These are phyloP conservation scores for Ceyx melanurus DNA, from an alignment of 2,113 vertebrate species.

Conservation along the genomic window DNA sequence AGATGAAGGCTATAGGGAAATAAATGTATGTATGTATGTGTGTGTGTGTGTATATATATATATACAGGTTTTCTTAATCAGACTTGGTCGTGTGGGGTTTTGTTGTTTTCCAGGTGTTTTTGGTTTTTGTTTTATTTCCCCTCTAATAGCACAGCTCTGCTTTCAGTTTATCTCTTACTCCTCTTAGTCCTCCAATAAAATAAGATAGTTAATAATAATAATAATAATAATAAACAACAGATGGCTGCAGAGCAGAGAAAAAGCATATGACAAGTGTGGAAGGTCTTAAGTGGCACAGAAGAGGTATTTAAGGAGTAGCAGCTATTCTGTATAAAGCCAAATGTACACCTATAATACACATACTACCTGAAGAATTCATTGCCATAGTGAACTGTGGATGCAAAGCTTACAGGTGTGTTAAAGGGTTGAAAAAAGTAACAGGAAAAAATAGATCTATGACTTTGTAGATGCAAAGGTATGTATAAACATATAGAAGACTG, in stretches of 20 bases:
- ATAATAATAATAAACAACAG: no score
- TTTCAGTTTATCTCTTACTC: neutral
- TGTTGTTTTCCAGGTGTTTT: no score
- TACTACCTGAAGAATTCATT: neutral
- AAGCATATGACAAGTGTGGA: neutral
- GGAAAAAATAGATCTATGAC: neutral
- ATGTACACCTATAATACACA: rapidly evolving
- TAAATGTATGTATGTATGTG: no score
- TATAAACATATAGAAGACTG: neutral
- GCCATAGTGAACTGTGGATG: neutral
- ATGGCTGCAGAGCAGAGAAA: neutral
- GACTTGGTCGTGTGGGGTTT: no score
- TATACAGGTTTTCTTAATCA: neutral
- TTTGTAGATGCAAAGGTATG: neutral
- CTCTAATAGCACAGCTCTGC: neutral
- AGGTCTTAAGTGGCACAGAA: neutral
- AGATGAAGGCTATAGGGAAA: neutral
- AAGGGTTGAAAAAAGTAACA: neutral
- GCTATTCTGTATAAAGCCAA: neutral
- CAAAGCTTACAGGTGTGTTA: neutral
- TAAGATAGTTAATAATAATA: no score
- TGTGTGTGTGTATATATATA: no score
- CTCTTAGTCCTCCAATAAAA: no score
- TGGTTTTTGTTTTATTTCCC: neutral
- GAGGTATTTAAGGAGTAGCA: neutral